Conservation (phyloP, 2,888 invertebrate species). For the Eupeodes latifasciatus region DNA sequence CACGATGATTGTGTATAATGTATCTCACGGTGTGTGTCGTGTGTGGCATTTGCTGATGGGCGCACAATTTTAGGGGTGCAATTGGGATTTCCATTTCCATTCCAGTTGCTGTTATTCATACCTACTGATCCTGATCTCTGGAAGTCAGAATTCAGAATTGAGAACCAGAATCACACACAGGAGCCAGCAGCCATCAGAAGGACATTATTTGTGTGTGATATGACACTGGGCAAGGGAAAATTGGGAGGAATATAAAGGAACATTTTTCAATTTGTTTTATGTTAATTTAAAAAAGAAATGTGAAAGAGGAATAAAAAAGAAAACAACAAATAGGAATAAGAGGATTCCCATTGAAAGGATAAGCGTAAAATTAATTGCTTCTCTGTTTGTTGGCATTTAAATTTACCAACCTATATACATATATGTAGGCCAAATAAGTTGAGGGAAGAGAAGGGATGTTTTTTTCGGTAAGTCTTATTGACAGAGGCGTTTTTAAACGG, state of each 20-base stretch:
- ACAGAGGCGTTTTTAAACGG: conserved; percentile 53
- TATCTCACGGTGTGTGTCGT: conserved; percentile 28
- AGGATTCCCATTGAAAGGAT: conserved; percentile 72
- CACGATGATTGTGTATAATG: conserved; percentile 28
- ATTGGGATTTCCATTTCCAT: conserved; percentile 29
- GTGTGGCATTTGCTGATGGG: conserved; percentile 3
- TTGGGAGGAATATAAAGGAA: conserved; percentile 26
- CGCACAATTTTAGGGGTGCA: conserved; percentile 59
- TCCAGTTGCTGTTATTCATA: conserved; percentile 43
- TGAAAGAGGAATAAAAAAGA: background rate
- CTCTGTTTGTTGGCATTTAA: conserved; percentile 64
- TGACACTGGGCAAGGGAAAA: background rate
- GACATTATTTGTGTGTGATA: background rate
- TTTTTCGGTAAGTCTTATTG: conserved; percentile 49
- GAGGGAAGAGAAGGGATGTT: conserved; percentile 23
- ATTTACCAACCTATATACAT: conserved; percentile 28
- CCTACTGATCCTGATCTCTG: conserved; percentile 50
- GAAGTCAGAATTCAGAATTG: conserved; percentile 35
- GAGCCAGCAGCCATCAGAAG: too few relatives aligned
- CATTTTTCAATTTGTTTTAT: conserved; percentile 74
- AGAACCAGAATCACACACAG: too few relatives aligned
- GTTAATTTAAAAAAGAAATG: conserved; percentile 65
- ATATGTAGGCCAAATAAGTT: conserved; percentile 44
- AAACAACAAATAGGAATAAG: conserved; percentile 58
- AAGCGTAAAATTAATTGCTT: conserved; percentile 75